phyloP scores from a whole-genome alignment of 1,140 invertebrate species.

The Cepaea nemoralis region DNA sequence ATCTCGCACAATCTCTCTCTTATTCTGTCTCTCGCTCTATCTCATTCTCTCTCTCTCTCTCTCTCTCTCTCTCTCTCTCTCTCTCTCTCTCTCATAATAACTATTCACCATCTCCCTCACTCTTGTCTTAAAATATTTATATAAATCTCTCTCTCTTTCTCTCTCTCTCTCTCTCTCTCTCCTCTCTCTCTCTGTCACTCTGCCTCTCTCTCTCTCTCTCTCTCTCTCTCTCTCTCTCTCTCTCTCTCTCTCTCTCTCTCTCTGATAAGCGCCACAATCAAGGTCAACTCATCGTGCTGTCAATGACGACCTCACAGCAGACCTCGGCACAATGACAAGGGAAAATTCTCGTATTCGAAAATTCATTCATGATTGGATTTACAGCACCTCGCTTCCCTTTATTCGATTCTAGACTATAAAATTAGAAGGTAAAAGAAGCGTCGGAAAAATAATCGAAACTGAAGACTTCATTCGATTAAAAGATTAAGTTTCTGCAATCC shows the following conservation, averaged over 20 bases:
- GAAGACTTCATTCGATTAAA: background rate
- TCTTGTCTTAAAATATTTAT: background rate
- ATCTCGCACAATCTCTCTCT: too few species aligned
- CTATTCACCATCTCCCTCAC: background rate
- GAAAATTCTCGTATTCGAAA: slow-evolving; percentile 25
- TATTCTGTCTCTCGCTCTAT: too few species aligned
- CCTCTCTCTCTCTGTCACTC: slow-evolving; percentile 10
- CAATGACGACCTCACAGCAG: background rate
- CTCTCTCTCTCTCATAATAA: background rate
- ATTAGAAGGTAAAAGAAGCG: slow-evolving; percentile 11
- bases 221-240: slow-evolving; percentile 16
- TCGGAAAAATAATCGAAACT: background rate
- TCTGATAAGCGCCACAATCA: background rate
- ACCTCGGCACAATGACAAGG: slow-evolving; percentile 32
- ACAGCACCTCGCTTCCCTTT: background rate
- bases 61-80: background rate
- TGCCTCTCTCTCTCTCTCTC: background rate
- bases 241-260: background rate
- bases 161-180: background rate
- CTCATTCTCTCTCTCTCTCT: too few species aligned
- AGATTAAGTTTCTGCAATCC: background rate
- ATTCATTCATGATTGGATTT: background rate
- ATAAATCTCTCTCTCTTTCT: too few species aligned
- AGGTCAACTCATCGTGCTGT: background rate
- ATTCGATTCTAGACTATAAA: background rate